Evolutionary conservation across 2,113 vertebrate genomes (phyloP).

Genomic region (Strigops habroptila): DNA sequence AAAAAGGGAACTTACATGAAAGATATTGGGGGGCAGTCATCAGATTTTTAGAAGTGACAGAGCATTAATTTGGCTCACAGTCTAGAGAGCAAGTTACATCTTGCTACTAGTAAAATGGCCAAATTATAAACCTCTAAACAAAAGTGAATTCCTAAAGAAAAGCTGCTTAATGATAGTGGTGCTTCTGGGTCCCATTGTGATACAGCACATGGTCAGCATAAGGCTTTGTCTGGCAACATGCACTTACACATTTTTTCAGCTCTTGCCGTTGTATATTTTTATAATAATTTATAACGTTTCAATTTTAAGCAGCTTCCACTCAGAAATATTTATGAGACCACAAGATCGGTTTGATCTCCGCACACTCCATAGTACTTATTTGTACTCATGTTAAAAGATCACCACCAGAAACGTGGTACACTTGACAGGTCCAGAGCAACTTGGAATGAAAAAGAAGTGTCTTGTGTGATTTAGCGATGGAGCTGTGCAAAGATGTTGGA

Average conservation of each 20-base stretch:
- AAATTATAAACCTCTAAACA: conserved; percentile 38
- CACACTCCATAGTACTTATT: not conserved
- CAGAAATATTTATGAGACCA: conserved; percentile 23
- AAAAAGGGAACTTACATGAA: not conserved
- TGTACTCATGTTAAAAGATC: conserved; percentile 9
- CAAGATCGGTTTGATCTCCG: not conserved
- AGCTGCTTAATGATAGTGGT: conserved; percentile 45
- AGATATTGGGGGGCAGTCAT: accelerated
- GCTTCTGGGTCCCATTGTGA: conserved; percentile 53
- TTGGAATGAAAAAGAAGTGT: not conserved
- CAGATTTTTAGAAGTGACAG: not conserved
- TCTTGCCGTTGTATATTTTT: not conserved
- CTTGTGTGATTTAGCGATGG: not conserved
- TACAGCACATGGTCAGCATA: conserved; percentile 65
- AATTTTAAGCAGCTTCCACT: not conserved
- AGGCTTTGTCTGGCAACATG: conserved; percentile 49
- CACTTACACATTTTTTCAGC: not conserved
- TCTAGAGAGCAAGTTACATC: not conserved
- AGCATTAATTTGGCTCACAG: not conserved
- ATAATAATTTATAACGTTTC: not conserved
- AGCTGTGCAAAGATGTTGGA: not conserved
- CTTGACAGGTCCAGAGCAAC: conserved; percentile 9
- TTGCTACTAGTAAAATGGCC: not conserved
- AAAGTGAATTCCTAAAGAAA: conserved; percentile 29
- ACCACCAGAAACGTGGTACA: not conserved